phyloP scores from a whole-genome alignment of 2,797 vertebrate genomes.

The Hydrophis major region DNA sequence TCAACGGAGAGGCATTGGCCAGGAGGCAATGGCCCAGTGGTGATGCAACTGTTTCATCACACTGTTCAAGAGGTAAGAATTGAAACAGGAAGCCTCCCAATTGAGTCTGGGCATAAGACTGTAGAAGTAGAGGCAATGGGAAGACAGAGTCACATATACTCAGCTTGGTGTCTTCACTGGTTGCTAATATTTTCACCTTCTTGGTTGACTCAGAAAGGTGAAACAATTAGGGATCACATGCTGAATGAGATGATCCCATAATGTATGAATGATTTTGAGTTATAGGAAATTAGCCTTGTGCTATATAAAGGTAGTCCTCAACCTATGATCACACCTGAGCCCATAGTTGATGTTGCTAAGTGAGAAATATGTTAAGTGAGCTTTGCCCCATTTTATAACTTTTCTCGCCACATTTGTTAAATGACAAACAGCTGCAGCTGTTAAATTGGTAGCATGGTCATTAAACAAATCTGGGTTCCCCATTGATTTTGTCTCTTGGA shows the following conservation, averaged over 20 bases:
- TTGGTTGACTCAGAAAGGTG: not conserved
- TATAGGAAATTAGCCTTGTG: not conserved
- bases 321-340: no score
- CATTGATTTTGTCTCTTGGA: no score
- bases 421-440: no score
- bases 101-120: not conserved
- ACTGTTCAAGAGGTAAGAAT: no score
- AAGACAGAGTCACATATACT: not conserved
- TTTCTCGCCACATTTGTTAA: no score
- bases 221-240: not conserved
- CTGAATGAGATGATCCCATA: not conserved
- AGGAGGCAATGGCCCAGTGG: not conserved
- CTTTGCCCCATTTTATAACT: no score
- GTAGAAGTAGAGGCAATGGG: not conserved
- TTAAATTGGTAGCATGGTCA: no score
- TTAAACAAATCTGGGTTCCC: no score
- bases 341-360: no score
- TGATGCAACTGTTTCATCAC: not conserved
- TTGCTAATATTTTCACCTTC: not conserved
- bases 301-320: not conserved
- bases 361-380: no score
- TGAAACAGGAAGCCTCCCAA: not conserved
- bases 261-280: not conserved
- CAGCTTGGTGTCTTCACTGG: not conserved
- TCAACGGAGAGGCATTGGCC: not conserved